These are phyloP conservation scores for Lamellibrachia luymesi DNA, from an alignment of 1,140 invertebrate species.

Conservation along the genomic window DNA sequence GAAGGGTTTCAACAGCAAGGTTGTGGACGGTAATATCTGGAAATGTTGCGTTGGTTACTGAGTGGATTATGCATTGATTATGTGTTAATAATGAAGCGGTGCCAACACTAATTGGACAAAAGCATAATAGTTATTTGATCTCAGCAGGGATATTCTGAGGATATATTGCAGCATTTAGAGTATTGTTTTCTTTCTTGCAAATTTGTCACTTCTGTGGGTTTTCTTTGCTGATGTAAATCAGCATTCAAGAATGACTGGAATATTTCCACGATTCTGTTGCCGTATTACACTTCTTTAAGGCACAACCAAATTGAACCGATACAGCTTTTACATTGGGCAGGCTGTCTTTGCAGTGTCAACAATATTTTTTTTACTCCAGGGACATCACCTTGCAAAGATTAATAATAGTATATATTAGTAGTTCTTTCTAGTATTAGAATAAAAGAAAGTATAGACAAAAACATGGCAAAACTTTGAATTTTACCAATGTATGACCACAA, in stretches of 20 bases:
- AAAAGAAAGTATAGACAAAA: neutral
- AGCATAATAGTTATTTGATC: neutral
- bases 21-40: neutral
- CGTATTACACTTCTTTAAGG: neutral
- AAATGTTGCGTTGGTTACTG: neutral
- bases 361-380: neutral
- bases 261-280: neutral
- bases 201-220: neutral
- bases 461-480: neutral
- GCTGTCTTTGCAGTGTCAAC: neutral
- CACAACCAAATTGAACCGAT: neutral
- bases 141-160: neutral
- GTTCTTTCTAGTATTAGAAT: neutral
- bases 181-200: neutral
- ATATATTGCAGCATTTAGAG: neutral
- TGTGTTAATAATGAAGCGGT: neutral
- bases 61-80: neutral
- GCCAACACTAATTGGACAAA: neutral
- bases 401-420: neutral
- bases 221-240: neutral
- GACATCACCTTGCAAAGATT: neutral
- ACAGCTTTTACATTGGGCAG: neutral
- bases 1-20: neutral
- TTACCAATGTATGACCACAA: neutral
- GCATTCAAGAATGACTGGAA: neutral